A percentile compares a stretch with the other conserved stretches of the same genome.
Evolutionary conservation across 2,888 invertebrate species (phyloP).

Genomic region (Thyatira batis): DNA sequence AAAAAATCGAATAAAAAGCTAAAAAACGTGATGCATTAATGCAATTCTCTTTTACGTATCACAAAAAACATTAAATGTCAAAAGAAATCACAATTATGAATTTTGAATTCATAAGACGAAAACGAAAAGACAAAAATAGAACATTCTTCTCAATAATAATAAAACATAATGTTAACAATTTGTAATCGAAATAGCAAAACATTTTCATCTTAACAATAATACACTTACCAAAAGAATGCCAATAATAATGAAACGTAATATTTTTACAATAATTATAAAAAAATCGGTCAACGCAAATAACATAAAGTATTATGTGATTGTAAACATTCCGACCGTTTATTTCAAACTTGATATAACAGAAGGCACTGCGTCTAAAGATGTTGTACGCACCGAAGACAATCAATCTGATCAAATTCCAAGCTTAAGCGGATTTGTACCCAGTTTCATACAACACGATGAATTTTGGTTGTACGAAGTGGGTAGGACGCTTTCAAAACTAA

Average conservation of each 20-base stretch:
- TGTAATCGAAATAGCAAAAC: conserved; percentile 53
- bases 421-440: neutral
- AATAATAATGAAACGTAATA: conserved; percentile 37
- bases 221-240: conserved; percentile 58
- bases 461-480: neutral
- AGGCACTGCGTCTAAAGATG: conserved; percentile 27
- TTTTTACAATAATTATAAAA: conserved; percentile 37
- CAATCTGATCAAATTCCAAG: neutral
- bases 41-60: conserved; percentile 78
- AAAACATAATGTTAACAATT: conserved; percentile 62
- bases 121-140: conserved; percentile 73
- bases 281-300: conserved; percentile 37
- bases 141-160: conserved; percentile 53
- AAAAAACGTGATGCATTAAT: conserved; percentile 77
- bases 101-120: conserved; percentile 78
- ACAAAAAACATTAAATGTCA: conserved; percentile 82
- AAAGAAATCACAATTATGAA: conserved; percentile 83
- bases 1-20: conserved; percentile 57
- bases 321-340: conserved; percentile 18
- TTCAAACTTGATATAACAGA: conserved; percentile 25
- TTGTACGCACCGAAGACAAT: conserved; percentile 14
- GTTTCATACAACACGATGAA: neutral
- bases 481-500: neutral
- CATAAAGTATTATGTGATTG: conserved; percentile 14
- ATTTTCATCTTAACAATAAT: conserved; percentile 53